phyloP scores from a whole-genome alignment of 2,797 vertebrate genomes.

The Dipus sagitta region DNA sequence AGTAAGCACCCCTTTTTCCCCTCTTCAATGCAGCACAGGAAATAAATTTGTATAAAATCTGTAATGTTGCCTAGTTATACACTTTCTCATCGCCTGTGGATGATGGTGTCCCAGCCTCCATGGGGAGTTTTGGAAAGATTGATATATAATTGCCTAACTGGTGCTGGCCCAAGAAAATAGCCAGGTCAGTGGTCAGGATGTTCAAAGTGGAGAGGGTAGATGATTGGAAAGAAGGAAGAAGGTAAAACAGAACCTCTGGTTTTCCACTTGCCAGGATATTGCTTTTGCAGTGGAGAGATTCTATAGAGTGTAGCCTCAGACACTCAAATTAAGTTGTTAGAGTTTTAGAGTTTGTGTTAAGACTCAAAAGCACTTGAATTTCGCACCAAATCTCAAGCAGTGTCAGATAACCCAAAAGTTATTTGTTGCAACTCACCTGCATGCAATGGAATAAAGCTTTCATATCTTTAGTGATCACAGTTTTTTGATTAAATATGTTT shows the following conservation, averaged over 20 bases:
- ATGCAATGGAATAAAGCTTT: slow-evolving; percentile 23
- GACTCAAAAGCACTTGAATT: slow-evolving; percentile 59
- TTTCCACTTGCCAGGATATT: slow-evolving; percentile 61
- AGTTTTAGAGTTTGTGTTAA: slow-evolving; percentile 26
- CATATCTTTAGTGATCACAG: neutral
- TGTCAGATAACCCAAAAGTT: neutral
- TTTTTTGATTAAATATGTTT: neutral
- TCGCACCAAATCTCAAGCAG: neutral
- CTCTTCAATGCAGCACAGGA: neutral
- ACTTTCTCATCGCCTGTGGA: neutral
- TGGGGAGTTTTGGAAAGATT: slow-evolving; percentile 67
- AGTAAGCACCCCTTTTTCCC: neutral
- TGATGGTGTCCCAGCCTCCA: neutral
- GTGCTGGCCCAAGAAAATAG: slow-evolving; percentile 3
- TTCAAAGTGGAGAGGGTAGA: slow-evolving; percentile 22
- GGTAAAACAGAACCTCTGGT: neutral
- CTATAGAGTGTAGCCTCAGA: slow-evolving; percentile 60
- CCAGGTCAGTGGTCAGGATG: neutral
- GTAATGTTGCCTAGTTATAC: neutral
- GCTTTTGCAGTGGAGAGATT: slow-evolving; percentile 56
- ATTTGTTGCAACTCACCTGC: neutral
- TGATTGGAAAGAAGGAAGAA: slow-evolving; percentile 1
- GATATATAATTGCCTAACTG: slow-evolving; percentile 2
- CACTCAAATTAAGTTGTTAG: slow-evolving; percentile 63
- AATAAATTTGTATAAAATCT: slow-evolving; percentile 50